Percentiles rank a stretch among this genome's conserved stretches.
phyloP scores from a whole-genome alignment of 2,797 vertebrate genomes.

The Buceros bicornis region DNA sequence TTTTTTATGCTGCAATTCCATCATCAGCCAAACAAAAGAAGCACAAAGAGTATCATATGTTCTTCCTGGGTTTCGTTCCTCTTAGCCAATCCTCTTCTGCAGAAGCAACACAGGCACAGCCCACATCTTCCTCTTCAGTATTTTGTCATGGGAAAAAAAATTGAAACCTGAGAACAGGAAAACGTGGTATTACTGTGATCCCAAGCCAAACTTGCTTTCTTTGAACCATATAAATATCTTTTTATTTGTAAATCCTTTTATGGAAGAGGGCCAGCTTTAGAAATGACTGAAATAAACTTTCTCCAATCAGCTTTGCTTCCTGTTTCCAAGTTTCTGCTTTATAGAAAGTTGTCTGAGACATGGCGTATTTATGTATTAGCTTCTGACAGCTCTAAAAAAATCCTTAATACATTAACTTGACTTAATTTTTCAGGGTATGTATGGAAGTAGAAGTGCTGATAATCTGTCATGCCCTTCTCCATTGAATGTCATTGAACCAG shows the following conservation, averaged over 20 bases:
- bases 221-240: conserved; percentile 14
- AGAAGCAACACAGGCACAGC: not conserved
- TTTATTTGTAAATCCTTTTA: conserved; percentile 54
- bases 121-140: conserved; percentile 14
- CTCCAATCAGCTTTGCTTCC: conserved; percentile 5
- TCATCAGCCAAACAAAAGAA: conserved; percentile 9
- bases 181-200: conserved; percentile 1
- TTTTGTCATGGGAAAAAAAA: conserved; percentile 51
- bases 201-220: conserved; percentile 26
- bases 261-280: conserved; percentile 24
- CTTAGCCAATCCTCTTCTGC: not conserved
- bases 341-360: not conserved
- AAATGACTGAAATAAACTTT: conserved; percentile 47
- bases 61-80: conserved; percentile 15
- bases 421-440: conserved; percentile 83
- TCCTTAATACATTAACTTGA: not conserved
- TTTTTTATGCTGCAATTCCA: not conserved
- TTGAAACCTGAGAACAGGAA: conserved; percentile 2
- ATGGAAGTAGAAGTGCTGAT: conserved; percentile 86
- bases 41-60: not conserved
- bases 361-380: not conserved
- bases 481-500: conserved; percentile 92
- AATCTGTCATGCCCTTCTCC: conserved; percentile 87
- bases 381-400: not conserved
- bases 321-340: conserved; percentile 35